Conservation (phyloP, 2,888 invertebrate species). For the Tenthredo scrophulariae region DNA sequence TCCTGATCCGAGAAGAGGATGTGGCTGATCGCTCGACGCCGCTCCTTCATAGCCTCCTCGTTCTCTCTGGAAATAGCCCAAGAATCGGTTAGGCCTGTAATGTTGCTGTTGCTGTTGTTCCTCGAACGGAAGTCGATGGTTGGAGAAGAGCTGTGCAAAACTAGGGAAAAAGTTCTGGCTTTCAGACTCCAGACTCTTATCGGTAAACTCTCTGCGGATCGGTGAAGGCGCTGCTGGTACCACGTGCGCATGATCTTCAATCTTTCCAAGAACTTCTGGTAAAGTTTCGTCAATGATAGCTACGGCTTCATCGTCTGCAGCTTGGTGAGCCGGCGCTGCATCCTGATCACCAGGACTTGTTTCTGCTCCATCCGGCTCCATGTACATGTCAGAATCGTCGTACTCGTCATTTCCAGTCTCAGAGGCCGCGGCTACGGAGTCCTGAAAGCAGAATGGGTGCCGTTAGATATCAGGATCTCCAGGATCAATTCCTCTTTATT, state of each 20-base stretch:
- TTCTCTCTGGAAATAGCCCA: slow-evolving; percentile 75
- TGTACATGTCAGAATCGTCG: slow-evolving; percentile 78
- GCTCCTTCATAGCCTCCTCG: slow-evolving; percentile 68
- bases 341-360: slow-evolving; percentile 51
- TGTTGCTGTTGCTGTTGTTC: slow-evolving; percentile 75
- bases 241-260: slow-evolving; percentile 36
- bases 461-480: neutral
- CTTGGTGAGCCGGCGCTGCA: neutral
- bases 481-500: neutral
- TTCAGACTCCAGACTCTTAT: slow-evolving; percentile 81
- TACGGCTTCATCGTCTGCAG: neutral
- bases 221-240: slow-evolving; percentile 41
- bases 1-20: slow-evolving; percentile 88
- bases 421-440: slow-evolving; percentile 73
- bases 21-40: slow-evolving; percentile 73
- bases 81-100: slow-evolving; percentile 74
- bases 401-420: slow-evolving; percentile 63
- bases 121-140: slow-evolving; percentile 82
- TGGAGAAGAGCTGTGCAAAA: slow-evolving; percentile 85
- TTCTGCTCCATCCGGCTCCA: slow-evolving; percentile 76
- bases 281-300: slow-evolving; percentile 54
- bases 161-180: slow-evolving; percentile 90
- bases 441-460: slow-evolving; percentile 65
- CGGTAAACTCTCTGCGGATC: slow-evolving; percentile 63
- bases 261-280: slow-evolving; percentile 20